A percentile compares a stretch with the other conserved stretches of the same genome.
Evolutionary conservation across 2,113 vertebrate species (phyloP).

Genomic region (Heterotis niloticus): DNA sequence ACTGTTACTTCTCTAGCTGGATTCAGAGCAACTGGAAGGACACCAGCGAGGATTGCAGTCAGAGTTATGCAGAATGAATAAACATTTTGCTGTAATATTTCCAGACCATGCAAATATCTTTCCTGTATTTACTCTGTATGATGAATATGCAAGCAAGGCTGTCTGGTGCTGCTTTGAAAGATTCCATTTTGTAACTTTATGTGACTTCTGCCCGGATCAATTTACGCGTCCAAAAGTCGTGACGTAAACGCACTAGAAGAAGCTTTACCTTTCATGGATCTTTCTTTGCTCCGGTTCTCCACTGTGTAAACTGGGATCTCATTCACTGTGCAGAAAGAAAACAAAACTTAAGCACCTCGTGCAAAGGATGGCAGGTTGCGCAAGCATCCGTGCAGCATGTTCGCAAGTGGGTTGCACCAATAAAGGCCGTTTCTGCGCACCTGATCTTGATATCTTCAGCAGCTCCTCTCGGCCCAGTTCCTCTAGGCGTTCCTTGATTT

Average conservation of each 20-base stretch:
- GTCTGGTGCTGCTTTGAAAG: neutral
- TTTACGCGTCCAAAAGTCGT: too few relatives aligned
- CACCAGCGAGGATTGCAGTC: neutral
- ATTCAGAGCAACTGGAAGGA: constrained; percentile 1
- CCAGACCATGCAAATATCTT: neutral
- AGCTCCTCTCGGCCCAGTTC: constrained; percentile 68
- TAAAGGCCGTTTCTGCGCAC: constrained; percentile 33
- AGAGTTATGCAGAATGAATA: neutral
- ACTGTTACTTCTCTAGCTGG: constrained; percentile 61
- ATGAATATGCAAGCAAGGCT: neutral
- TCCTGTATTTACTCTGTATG: neutral
- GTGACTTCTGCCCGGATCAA: neutral
- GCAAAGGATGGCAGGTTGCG: neutral
- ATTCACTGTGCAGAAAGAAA: constrained; percentile 53
- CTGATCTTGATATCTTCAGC: constrained; percentile 67
- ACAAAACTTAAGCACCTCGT: neutral
- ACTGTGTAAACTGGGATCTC: constrained; percentile 69
- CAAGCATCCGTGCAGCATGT: neutral
- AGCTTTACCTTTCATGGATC: constrained; percentile 61
- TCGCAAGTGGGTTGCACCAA: too few relatives aligned
- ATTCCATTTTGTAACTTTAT: neutral
- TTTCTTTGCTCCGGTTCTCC: constrained; percentile 62
- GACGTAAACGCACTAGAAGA: neutral
- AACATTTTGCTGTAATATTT: neutral
- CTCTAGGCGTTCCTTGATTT: constrained; percentile 69